Evolutionary conservation across 2,797 vertebrate species (phyloP), one percentile per base, ranked within the genome.

Genomic region (Pipistrellus kuhlii): DNA sequence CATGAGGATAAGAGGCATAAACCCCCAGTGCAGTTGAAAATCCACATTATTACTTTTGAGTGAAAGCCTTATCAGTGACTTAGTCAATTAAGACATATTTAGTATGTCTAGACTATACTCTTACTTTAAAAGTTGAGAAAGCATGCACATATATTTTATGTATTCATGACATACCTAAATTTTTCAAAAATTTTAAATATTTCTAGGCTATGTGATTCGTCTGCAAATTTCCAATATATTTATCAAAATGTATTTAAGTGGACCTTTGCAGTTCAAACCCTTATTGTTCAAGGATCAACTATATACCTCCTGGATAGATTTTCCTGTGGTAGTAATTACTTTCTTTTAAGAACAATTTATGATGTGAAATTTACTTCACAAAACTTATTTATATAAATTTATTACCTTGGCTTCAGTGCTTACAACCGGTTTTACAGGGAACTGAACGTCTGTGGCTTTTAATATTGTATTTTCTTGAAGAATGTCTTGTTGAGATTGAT

Each of bases 391-490:
- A 89, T 20, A 80, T 89, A 94, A 2, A 25, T 91, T 75, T 94
- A 83, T 88, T 97, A 99, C 99, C 99, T 99, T 99, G 94, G 99
- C 99, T 99, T 99, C 99, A 97, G 99, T 99, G 98, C 99, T 99
- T 98, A 98, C 98, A 97, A 99, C 99, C 23, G 99, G 99, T 97
- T 99, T 99, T 94, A 99, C 99, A 85, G 99, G 99, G 96, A 99
- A 99, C 93, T 99, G 99, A 96, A 99, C 98, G 97, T 99, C 99
- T 25, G 99, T 99, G 96, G 99, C 99, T 99, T 99, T 99, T 96
- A 99, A 98, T 98, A 99, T 99, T 96, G 99, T 99, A 97, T 99
- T 99, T 98, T 99, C 99, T 98, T 99, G 99, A 96, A 99, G 98
- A 97, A 99, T 99, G 97, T 99, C 99, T 98, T 99, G 99, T 97